phyloP scores from a whole-genome alignment of 2,797 vertebrate genomes.

The Acrocephalus scirpaceus region DNA sequence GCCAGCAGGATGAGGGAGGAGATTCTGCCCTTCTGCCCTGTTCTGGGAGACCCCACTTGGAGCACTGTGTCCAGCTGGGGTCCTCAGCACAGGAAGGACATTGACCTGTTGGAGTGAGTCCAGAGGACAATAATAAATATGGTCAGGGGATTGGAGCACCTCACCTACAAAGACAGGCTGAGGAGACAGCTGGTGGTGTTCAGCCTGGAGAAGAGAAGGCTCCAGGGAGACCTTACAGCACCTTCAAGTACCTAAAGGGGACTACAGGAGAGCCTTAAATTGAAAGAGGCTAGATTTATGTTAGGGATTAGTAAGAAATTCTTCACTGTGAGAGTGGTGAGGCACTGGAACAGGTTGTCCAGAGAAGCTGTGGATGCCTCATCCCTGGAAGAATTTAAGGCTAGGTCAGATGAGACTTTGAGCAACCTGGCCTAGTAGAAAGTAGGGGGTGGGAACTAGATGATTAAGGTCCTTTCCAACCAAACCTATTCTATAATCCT shows the following conservation, averaged over 20 bases:
- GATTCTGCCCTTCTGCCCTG: background rate
- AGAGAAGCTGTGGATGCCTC: background rate
- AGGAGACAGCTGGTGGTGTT: background rate
- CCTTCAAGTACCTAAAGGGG: too few relatives aligned
- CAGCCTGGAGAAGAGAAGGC: background rate
- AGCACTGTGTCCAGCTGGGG: background rate
- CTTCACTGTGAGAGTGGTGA: background rate
- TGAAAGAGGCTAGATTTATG: background rate
- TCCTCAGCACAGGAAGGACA: background rate
- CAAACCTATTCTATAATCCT: background rate
- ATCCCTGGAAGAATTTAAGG: background rate
- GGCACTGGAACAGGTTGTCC: fast-evolving
- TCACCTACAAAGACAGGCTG: background rate
- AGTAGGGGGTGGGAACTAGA: background rate
- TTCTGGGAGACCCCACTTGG: background rate
- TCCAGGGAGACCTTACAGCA: background rate
- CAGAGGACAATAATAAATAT: background rate
- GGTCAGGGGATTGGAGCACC: background rate
- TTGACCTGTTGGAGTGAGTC: background rate
- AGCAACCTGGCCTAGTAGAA: background rate
- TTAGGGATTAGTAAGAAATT: background rate
- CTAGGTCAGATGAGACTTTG: background rate
- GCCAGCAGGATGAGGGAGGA: background rate
- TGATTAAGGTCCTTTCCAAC: background rate
- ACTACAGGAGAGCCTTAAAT: background rate